Conservation (phyloP, 2,888 invertebrate species). For the Fabriciana adippe region DNA sequence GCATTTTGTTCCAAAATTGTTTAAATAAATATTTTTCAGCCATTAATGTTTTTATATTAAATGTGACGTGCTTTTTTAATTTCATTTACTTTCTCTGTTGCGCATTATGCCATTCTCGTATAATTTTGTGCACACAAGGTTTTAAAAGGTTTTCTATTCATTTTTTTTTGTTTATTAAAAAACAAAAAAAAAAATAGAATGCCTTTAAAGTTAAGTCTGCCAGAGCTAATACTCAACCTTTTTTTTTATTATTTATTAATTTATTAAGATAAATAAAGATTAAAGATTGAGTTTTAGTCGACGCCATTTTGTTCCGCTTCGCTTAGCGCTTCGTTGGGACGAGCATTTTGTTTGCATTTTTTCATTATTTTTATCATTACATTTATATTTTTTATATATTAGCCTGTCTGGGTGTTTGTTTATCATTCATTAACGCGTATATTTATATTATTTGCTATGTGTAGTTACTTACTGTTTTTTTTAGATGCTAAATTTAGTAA, state of each 20-base stretch:
- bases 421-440: not conserved
- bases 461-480: not conserved
- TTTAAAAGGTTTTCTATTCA: constrained; percentile 18
- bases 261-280: not conserved
- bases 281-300: constrained; percentile 24
- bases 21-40: constrained; percentile 7
- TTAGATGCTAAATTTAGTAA: too few relatives aligned
- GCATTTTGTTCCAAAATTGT: constrained; percentile 51
- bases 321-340: constrained; percentile 50
- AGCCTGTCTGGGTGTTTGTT: constrained; percentile 23
- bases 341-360: constrained; percentile 41
- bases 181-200: constrained; percentile 4
- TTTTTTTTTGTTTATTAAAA: not conserved
- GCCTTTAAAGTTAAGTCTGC: constrained; percentile 14
- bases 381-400: constrained; percentile 25
- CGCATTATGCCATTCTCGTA: constrained; percentile 59
- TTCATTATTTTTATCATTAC: constrained; percentile 33
- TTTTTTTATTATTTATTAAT: not conserved
- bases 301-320: constrained; percentile 38
- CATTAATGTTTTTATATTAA: constrained; percentile 12
- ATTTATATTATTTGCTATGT: constrained; percentile 6
- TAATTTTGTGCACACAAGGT: constrained; percentile 41
- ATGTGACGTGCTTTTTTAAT: constrained; percentile 39
- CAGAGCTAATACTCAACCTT: constrained; percentile 20
- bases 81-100: constrained; percentile 71